Base-by-base conservation (phyloP, 2,113 vertebrate genomes). In the Anolis carolinensis region DNA sequence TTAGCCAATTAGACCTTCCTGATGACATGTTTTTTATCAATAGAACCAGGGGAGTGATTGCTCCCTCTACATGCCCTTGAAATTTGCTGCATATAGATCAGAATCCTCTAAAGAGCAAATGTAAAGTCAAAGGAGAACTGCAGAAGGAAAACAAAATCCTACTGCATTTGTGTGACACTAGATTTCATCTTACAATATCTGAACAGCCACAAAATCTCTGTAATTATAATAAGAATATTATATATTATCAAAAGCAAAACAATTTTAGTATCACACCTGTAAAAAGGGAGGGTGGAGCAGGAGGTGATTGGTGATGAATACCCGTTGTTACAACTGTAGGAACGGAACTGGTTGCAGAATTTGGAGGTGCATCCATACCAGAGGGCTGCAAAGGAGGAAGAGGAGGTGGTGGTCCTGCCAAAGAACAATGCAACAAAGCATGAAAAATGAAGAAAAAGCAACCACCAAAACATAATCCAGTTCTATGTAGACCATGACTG, bases 291-390 rank as follows among this genome's bases (percentile, higher is more conserved):
- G 96, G 96, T 14, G 98, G 96, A 86, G 95, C 94, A 94, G 97
- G 97, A 86, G 98, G 98, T 52, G 98, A 96, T 62, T 98, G 97
- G 86, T 98, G 96, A 90, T 97, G 98, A 93, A 99, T 98, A 85
- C 98, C 99, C 65, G 99, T 98, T 36, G 98, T 98, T 86, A 99
- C 98, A 83, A 99, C 98, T 81, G 98, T 97, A 88, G 98, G 98
- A 93, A 99, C 98, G 50, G 98, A 97, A 95, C 98, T 98, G 87
- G 98, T 98, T 86, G 98, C 98, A 87, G 98, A 98, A 87, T 97
- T 99, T 81, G 98, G 99, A 80, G 99, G 98, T 44, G 96, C 97
- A 92, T 99, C 98, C 98, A 99, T 99, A 88, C 98, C 98, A 92
- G 98, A 96, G 65, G 98, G 98, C 90, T 98, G 98, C 79, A 99